Conservation (phyloP, 2,888 invertebrate genomes). For the Lysandra bellargus region DNA sequence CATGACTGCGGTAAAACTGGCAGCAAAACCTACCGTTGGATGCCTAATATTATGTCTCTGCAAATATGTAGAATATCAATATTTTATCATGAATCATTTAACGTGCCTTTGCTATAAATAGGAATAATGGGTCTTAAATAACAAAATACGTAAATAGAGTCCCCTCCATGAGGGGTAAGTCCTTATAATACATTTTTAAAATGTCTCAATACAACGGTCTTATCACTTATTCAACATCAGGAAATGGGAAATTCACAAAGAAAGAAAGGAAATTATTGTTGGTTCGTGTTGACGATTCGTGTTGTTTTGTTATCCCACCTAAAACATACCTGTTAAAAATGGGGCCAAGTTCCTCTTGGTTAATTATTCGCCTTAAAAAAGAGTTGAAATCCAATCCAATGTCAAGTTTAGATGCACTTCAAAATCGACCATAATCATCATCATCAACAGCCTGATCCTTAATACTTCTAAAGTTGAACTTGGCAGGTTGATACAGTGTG, state of each 20-base stretch:
- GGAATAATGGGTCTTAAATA: neutral
- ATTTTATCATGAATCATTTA: neutral
- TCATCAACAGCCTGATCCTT: too few relatives aligned
- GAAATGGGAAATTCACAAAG: constrained; percentile 66
- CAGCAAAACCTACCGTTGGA: too few relatives aligned
- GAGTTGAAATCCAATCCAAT: too few relatives aligned
- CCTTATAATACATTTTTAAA: constrained; percentile 63
- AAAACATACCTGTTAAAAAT: too few relatives aligned
- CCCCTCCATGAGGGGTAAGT: constrained; percentile 38
- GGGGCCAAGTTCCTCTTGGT: too few relatives aligned
- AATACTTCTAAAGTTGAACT: too few relatives aligned
- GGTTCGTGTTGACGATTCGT: constrained; percentile 46
- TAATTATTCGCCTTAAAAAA: too few relatives aligned
- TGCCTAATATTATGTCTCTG: too few relatives aligned
- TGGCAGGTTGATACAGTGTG: too few relatives aligned
- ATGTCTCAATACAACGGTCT: constrained; percentile 52
- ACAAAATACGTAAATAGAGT: neutral
- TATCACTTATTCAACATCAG: constrained; percentile 69
- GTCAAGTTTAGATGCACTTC: too few relatives aligned
- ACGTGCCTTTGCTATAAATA: neutral
- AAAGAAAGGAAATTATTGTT: constrained; percentile 54
- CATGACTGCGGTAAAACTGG: too few relatives aligned
- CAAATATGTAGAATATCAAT: neutral
- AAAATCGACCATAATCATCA: too few relatives aligned
- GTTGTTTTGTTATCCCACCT: neutral